Evolutionary conservation across 2,113 vertebrate genomes (phyloP), one percentile per base, ranked within the genome.

Genomic region (Mixornis gularis): DNA sequence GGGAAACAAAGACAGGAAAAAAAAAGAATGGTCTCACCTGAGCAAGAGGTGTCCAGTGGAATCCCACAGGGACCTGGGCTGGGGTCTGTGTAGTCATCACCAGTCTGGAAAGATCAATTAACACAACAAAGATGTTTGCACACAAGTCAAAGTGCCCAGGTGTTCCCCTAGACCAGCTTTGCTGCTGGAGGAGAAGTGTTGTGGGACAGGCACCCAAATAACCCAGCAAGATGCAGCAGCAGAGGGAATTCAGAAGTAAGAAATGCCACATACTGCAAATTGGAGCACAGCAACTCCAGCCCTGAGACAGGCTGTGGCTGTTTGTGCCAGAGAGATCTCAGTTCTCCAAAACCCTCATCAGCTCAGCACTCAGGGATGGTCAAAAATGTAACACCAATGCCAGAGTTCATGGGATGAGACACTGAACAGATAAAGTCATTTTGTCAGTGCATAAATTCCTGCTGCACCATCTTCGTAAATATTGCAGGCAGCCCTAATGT

Each of bases 11-110:
- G 66, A 17, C 32, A 84, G 62, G 43, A 36, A 43, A 16, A 14
- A 48, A 16, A 51, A 38, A 40, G 17, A 18, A 17, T 60, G 59
- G 36, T 44, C n/a, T 69, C 77, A 68, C 59, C 76, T 77, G 76
- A 22, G 60, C 36, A n/a, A 14, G 59, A 48, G 17, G 69, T 26
- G 51, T 48, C 29, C 36, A 49, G 20, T 4, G 16, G n/a, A 60
- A 36, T 51, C 55, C 38, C 29, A 1, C 0, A 3, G 60, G 65
- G 32, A 21, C 0, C 0, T 8, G 51, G 51, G 30, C 32, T 53
- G 73, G 44, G 44, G 6, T 26, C 48, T 27, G 24, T 12, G 51
- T 22, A 4, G 26, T n/a, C 73, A 22, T 30, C 69, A 36, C 4
- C 0, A 0, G 10, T 14, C 52, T 78, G 74, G 36, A 58, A 92